phyloP scores from a whole-genome alignment of 1,140 invertebrate genomes.

The Brachionus sp. region DNA sequence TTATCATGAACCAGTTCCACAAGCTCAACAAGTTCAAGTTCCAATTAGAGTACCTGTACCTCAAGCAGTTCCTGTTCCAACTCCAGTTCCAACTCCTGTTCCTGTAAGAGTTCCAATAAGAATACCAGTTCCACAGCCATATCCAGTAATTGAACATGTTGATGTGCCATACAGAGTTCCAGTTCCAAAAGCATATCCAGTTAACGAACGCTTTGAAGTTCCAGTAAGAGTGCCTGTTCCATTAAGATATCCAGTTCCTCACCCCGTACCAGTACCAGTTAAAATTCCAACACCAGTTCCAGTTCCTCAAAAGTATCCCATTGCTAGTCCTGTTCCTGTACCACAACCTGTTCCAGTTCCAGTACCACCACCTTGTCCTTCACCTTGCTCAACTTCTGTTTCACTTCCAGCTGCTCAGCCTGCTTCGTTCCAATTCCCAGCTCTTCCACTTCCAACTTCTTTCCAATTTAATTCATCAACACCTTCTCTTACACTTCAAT shows the following conservation, averaged over 20 bases:
- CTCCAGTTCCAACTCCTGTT: background rate
- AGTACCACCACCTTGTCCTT: background rate
- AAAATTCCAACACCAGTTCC: background rate
- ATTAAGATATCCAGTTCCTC: background rate
- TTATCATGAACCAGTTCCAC: background rate
- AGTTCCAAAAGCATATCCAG: background rate
- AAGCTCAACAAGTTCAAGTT: conserved; percentile 8
- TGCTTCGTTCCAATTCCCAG: background rate
- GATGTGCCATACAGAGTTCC: background rate
- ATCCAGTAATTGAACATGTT: background rate
- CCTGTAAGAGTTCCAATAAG: background rate
- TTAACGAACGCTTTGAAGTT: background rate
- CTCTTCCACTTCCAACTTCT: background rate
- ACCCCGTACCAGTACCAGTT: background rate
- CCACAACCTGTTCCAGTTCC: background rate
- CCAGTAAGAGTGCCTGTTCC: background rate
- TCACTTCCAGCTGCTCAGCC: background rate
- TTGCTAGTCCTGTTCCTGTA: background rate
- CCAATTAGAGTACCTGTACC: conserved; percentile 27
- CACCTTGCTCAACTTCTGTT: background rate
- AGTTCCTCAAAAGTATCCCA: background rate
- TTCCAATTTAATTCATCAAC: background rate
- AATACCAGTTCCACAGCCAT: background rate
- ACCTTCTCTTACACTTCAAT: background rate
- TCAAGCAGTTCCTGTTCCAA: background rate